phyloP scores from a whole-genome alignment of 2,113 vertebrate genomes.

The Ursus arctos region DNA sequence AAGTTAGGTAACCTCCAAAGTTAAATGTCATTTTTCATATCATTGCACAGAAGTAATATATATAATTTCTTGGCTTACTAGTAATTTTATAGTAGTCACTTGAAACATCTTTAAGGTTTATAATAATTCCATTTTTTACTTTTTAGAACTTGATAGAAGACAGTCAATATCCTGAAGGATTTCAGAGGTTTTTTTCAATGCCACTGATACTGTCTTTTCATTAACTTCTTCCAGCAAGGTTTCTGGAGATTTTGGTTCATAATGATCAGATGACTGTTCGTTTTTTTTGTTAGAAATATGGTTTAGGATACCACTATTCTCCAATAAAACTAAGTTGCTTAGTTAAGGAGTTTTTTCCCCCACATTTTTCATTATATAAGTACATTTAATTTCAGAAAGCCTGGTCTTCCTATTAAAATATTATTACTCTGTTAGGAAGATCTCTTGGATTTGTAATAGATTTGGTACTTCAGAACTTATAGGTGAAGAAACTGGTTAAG shows the following conservation, averaged over 20 bases:
- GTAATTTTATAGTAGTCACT: conserved; percentile 42
- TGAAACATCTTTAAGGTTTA: conserved; percentile 52
- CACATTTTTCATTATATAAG: conserved; percentile 32
- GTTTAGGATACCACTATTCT: conserved; percentile 82
- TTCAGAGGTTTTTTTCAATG: conserved; percentile 87
- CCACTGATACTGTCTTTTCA: conserved; percentile 72
- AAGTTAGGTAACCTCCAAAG: conserved; percentile 46
- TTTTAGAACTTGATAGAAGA: conserved; percentile 83
- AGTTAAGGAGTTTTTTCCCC: conserved; percentile 82
- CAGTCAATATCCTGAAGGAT: conserved; percentile 88
- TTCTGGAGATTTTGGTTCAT: conserved; percentile 36
- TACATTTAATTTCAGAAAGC: conserved; percentile 48
- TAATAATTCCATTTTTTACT: conserved; percentile 42
- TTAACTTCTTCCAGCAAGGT: neutral
- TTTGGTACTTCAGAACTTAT: neutral
- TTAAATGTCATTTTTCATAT: conserved; percentile 48
- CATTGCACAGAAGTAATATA: neutral
- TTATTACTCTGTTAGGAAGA: conserved; percentile 4
- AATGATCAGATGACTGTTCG: neutral
- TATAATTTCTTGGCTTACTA: conserved; percentile 42
- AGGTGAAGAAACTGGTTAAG: neutral
- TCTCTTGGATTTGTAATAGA: neutral
- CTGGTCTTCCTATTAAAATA: conserved; percentile 40
- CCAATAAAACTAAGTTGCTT: conserved; percentile 84
- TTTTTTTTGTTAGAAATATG: conserved; percentile 57